A percentile compares a stretch with the other conserved stretches of the same genome.
phyloP scores from a whole-genome alignment of 2,113 vertebrate species.

The Calyptomena viridis region DNA sequence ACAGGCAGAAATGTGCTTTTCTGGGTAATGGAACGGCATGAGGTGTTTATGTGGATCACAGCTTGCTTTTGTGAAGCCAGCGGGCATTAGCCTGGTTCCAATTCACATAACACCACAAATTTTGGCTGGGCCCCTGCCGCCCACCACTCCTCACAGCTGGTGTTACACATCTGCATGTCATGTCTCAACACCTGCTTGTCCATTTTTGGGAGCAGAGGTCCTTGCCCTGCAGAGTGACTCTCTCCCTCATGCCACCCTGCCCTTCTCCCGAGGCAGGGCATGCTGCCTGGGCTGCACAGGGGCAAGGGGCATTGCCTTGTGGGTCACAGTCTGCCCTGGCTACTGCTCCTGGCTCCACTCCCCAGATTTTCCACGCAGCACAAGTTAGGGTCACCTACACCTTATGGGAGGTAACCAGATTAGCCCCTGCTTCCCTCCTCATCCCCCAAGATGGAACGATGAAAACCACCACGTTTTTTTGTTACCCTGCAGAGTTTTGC shows the following conservation, averaged over 20 bases:
- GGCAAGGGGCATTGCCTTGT: fast-evolving
- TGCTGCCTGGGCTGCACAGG: fast-evolving
- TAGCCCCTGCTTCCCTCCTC: background rate
- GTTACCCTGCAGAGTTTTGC: background rate
- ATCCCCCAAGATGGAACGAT: background rate
- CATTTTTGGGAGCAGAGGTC: background rate
- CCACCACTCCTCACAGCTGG: background rate
- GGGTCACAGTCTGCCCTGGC: background rate
- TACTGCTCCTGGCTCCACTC: background rate
- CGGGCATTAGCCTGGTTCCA: fast-evolving
- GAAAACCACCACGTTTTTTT: fast-evolving
- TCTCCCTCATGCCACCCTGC: background rate
- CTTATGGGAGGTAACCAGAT: background rate
- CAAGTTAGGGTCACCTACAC: fast-evolving
- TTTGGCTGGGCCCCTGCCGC: background rate
- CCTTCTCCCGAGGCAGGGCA: background rate
- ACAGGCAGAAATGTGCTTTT: background rate
- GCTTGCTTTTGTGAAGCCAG: background rate
- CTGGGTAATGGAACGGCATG: background rate
- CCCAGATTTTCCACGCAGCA: background rate
- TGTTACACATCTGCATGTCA: fast-evolving
- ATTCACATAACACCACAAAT: background rate
- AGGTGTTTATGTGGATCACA: background rate
- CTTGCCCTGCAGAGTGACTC: background rate
- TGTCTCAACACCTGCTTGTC: background rate